Evolutionary conservation across 2,113 vertebrate genomes (phyloP).

Genomic region (Chlorocebus sabaeus): DNA sequence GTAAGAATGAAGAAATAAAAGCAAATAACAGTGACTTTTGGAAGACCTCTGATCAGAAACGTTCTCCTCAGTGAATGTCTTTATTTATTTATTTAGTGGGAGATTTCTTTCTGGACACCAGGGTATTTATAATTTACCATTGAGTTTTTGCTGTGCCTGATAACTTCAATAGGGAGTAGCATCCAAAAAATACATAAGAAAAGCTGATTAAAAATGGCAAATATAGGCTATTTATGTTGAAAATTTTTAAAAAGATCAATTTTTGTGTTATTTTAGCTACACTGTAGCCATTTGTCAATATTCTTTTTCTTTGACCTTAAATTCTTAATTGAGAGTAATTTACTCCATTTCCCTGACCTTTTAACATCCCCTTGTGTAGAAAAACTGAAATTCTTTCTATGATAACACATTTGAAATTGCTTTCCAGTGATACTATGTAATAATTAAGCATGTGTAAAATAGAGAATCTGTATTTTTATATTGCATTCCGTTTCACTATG

Average conservation of each 20-base stretch:
- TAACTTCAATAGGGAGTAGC: slow-evolving; percentile 23
- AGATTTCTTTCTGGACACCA: neutral
- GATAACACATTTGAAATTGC: slow-evolving; percentile 43
- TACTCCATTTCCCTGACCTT: slow-evolving; percentile 43
- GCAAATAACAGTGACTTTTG: neutral
- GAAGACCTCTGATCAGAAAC: neutral
- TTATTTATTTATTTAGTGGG: slow-evolving; percentile 67
- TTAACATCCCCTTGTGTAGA: slow-evolving; percentile 24
- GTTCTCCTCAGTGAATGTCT: neutral
- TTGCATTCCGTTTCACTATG: neutral
- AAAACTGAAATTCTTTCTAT: slow-evolving; percentile 60
- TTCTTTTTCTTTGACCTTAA: slow-evolving; percentile 50
- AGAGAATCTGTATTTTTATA: neutral
- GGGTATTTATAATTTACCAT: slow-evolving; percentile 71
- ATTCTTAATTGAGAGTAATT: slow-evolving; percentile 63
- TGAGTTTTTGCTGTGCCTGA: slow-evolving; percentile 10
- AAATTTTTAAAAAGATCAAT: slow-evolving; percentile 48
- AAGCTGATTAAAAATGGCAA: slow-evolving; percentile 39
- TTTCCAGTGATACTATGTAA: slow-evolving; percentile 35
- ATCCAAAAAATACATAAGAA: slow-evolving; percentile 50
- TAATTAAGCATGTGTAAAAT: slow-evolving; percentile 48
- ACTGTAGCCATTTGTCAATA: neutral
- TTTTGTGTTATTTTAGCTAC: slow-evolving; percentile 12
- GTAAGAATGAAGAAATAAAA: slow-evolving; percentile 52
- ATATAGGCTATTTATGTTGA: neutral